phyloP scores from a whole-genome alignment of 2,113 vertebrate genomes.

The Rhineura floridana region DNA sequence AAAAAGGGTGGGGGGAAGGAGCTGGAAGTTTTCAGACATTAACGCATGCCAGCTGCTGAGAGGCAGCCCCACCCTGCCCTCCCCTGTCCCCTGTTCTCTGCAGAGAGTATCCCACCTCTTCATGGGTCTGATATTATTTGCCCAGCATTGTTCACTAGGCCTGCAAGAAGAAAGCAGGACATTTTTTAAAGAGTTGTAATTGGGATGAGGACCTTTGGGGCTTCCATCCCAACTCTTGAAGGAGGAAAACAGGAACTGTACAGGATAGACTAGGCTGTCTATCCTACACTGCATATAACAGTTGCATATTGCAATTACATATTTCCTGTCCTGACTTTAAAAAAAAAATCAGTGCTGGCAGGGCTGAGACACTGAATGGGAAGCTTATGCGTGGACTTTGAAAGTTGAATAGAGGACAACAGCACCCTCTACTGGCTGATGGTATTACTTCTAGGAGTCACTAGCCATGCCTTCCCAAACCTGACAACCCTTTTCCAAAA shows the following conservation, averaged over 20 bases:
- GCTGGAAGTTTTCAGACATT: neutral
- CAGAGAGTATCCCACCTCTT: neutral
- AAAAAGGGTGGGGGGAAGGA: rapidly evolving
- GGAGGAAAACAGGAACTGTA: neutral
- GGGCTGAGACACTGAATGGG: neutral
- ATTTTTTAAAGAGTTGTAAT: neutral
- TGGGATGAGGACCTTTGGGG: neutral
- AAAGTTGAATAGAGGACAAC: neutral
- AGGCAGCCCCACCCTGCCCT: neutral
- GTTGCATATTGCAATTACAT: too few species aligned
- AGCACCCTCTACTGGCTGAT: conserved; percentile 5
- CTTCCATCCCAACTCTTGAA: neutral
- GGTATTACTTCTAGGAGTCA: neutral
- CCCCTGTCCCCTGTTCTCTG: neutral
- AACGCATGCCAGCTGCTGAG: neutral
- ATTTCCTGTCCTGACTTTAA: too few species aligned
- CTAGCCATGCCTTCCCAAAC: neutral
- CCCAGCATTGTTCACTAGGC: neutral
- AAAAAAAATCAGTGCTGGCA: neutral
- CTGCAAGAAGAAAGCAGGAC: neutral
- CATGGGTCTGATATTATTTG: neutral
- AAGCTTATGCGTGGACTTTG: neutral
- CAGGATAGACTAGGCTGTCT: too few species aligned
- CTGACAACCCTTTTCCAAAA: neutral
- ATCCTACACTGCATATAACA: too few species aligned